Evolutionary conservation across 2,888 invertebrate species (phyloP).

Genomic region (Priocnemis perturbator): DNA sequence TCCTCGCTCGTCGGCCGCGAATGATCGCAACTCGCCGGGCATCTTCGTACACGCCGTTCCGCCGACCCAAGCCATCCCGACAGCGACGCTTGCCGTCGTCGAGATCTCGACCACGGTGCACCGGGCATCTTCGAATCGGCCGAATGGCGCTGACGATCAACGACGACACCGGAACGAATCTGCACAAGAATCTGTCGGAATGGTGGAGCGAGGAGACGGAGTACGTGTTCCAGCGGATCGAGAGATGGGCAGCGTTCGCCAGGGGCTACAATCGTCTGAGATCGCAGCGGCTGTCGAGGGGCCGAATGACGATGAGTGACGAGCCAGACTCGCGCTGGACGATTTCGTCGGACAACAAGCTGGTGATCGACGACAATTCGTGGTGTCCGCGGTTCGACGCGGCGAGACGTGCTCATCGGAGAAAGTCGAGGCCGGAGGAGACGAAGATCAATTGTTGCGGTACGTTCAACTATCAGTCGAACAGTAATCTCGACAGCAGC

Average conservation of each 20-base stretch:
- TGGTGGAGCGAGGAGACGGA: slow-evolving; percentile 73
- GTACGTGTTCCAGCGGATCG: slow-evolving; percentile 68
- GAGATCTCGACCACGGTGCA: too few species aligned
- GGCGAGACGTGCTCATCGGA: slow-evolving; percentile 50
- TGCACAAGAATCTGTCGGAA: slow-evolving; percentile 63
- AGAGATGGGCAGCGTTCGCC: slow-evolving; percentile 69
- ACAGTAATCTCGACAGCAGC: slow-evolving; percentile 64
- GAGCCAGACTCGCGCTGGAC: slow-evolving; percentile 56
- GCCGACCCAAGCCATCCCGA: too few species aligned
- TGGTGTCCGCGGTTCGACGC: slow-evolving; percentile 54
- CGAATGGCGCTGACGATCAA: slow-evolving; percentile 46
- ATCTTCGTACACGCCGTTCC: too few species aligned
- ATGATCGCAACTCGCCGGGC: not conserved
- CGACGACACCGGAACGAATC: slow-evolving; percentile 44
- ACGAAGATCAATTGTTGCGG: slow-evolving; percentile 66
- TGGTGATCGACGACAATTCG: slow-evolving; percentile 54
- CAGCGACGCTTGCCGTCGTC: too few species aligned
- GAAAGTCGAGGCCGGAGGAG: slow-evolving; percentile 54
- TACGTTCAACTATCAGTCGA: slow-evolving; percentile 67
- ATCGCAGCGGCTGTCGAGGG: slow-evolving; percentile 62
- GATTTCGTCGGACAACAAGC: slow-evolving; percentile 53
- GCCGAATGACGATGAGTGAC: slow-evolving; percentile 64
- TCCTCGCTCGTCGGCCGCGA: not conserved
- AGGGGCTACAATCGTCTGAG: slow-evolving; percentile 70
- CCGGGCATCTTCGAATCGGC: not conserved